These are phyloP conservation scores for Oxyruncus cristatus DNA, from an alignment of 2,113 vertebrate genomes.

Conservation along the genomic window DNA sequence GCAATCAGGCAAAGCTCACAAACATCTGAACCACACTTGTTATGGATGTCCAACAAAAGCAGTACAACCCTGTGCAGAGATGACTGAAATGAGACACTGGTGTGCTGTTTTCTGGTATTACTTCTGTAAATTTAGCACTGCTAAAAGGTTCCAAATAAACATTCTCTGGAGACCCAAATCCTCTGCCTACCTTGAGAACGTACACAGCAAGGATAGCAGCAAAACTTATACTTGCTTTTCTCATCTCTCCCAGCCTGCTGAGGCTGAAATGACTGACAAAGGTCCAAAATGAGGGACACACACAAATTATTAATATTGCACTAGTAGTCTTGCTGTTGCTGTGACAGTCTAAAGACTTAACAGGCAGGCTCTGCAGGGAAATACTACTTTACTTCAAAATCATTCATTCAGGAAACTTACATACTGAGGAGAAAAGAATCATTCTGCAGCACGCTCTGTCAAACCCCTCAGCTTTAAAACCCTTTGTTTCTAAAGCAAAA, in stretches of 20 bases:
- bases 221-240: not conserved
- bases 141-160: constrained; percentile 34
- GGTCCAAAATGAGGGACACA: constrained; percentile 28
- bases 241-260: not conserved
- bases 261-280: constrained; percentile 46
- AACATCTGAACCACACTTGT: not conserved
- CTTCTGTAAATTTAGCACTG: constrained; percentile 39
- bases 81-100: constrained; percentile 11
- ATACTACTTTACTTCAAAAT: constrained; percentile 31
- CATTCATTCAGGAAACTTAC: constrained; percentile 42
- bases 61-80: not conserved
- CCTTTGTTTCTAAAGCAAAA: constrained; percentile 17
- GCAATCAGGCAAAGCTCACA: not conserved
- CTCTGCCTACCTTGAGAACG: constrained; percentile 5
- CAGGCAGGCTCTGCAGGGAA: constrained; percentile 14
- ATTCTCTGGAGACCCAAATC: constrained; percentile 12
- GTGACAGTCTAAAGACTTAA: constrained; percentile 9
- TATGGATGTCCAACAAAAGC: not conserved
- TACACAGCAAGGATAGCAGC: constrained; percentile 6
- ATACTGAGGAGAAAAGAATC: constrained; percentile 20
- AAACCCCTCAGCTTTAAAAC: constrained; percentile 21
- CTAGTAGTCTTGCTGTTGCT: not conserved
- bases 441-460: not conserved
- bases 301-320: constrained; percentile 31
- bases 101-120: constrained; percentile 34